These are phyloP conservation scores for Dipus sagitta DNA, from an alignment of 2,797 vertebrate genomes.

Conservation along the genomic window DNA sequence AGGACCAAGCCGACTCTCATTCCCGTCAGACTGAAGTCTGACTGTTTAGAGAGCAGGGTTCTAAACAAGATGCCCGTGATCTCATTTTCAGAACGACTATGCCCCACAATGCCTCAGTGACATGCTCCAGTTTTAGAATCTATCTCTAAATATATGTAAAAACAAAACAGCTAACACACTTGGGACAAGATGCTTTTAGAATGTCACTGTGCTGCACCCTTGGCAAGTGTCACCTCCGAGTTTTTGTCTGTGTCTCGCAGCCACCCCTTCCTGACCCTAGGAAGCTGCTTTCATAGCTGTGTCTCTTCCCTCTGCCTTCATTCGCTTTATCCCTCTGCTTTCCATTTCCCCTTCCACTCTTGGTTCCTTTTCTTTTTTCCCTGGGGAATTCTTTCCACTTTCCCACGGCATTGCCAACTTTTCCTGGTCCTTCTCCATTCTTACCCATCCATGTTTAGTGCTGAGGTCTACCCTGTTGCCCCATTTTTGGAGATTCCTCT, in stretches of 20 bases:
- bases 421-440: neutral
- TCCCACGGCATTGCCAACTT: neutral
- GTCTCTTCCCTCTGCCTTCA: neutral
- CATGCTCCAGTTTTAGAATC: constrained; percentile 73
- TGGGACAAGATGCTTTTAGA: neutral
- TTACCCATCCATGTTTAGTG: neutral
- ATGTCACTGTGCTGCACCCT: neutral
- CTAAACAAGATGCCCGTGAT: constrained; percentile 59
- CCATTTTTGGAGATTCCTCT: neutral
- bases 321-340: neutral
- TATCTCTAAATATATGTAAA: constrained; percentile 60
- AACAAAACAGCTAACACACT: neutral
- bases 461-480: neutral
- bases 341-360: neutral
- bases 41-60: constrained; percentile 62
- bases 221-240: neutral
- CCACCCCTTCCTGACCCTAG: neutral
- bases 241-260: neutral
- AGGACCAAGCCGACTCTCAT: constrained; percentile 79
- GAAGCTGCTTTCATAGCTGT: neutral
- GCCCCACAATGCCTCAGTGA: constrained; percentile 43
- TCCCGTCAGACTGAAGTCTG: constrained; percentile 74
- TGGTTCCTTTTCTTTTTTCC: neutral
- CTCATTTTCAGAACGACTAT: constrained; percentile 64
- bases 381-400: neutral